Percentiles rank a stretch among this genome's conserved stretches.
Conservation (phyloP, 2,888 invertebrate genomes). For the Timandra comae region DNA sequence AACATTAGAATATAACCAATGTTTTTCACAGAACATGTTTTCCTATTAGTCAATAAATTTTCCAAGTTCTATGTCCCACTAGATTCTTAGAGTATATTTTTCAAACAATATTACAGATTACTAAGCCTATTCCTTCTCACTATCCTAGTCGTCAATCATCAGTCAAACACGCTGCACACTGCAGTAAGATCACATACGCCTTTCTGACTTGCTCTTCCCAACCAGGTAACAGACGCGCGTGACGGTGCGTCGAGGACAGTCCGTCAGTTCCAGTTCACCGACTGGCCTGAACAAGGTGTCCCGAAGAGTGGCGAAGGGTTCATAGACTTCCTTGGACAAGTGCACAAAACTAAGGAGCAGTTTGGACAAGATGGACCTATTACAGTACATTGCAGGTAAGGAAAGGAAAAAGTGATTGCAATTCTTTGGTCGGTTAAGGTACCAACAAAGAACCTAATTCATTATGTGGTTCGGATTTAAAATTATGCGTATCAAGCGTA, state of each 20-base stretch:
- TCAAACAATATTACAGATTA: no score
- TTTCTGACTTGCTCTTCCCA: slow-evolving; percentile 1
- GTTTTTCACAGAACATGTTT: no score
- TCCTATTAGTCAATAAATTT: no score
- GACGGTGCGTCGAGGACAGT: slow-evolving; percentile 97
- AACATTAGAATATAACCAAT: no score
- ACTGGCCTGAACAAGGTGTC: slow-evolving; percentile 97
- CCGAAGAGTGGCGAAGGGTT: slow-evolving; percentile 99
- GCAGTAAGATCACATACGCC: neutral
- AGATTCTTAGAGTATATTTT: no score
- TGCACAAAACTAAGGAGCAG: slow-evolving; percentile 99
- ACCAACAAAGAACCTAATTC: no score
- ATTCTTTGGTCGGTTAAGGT: no score
- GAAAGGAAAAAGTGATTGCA: no score
- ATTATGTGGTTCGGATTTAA: no score
- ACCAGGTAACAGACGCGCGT: slow-evolving; percentile 93
- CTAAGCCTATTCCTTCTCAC: no score
- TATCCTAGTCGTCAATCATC: neutral
- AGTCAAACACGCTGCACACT: neutral
- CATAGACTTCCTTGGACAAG: slow-evolving; percentile 99
- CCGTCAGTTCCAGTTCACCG: slow-evolving; percentile 96
- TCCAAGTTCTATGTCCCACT: no score
- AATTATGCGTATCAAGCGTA: no score
- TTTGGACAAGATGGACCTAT: slow-evolving; percentile 99
- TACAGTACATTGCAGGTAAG: slow-evolving; percentile 95